Evolutionary conservation across 1,140 invertebrate species (phyloP).

Genomic region (Heliothis virescens): DNA sequence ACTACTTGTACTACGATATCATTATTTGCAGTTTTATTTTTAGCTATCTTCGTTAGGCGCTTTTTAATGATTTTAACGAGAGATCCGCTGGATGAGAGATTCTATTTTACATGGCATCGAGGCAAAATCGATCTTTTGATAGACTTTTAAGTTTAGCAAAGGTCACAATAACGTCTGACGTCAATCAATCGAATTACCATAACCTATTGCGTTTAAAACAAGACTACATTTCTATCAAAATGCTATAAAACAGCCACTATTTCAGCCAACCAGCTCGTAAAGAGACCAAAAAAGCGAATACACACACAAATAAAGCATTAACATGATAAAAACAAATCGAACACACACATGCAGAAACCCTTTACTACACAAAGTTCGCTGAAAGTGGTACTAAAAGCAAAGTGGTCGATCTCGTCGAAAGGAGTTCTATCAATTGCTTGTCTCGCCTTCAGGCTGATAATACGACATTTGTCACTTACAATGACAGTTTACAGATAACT

Average conservation of each 20-base stretch:
- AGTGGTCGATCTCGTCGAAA: neutral
- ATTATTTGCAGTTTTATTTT: constrained; percentile 25
- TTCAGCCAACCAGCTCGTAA: no score
- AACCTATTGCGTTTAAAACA: no score
- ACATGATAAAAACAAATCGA: neutral
- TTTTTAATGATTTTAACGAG: neutral
- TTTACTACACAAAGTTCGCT: neutral
- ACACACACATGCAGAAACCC: neutral
- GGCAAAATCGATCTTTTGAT: no score
- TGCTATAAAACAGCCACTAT: no score
- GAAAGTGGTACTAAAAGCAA: neutral
- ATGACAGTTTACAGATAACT: neutral
- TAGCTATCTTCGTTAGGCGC: neutral
- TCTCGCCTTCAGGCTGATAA: constrained; percentile 1
- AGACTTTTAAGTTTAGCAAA: no score
- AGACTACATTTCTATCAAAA: no score
- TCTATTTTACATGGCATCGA: no score
- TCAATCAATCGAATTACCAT: no score
- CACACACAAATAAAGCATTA: neutral
- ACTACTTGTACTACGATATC: constrained; percentile 6
- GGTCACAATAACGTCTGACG: no score
- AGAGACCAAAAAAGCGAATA: neutral
- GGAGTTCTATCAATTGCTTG: constrained; percentile 21
- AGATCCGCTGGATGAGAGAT: no score
- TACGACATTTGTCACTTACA: neutral